Evolutionary conservation across 1,140 invertebrate genomes (phyloP), one percentile per base, ranked within the genome.

Genomic region (Planococcus citri): DNA sequence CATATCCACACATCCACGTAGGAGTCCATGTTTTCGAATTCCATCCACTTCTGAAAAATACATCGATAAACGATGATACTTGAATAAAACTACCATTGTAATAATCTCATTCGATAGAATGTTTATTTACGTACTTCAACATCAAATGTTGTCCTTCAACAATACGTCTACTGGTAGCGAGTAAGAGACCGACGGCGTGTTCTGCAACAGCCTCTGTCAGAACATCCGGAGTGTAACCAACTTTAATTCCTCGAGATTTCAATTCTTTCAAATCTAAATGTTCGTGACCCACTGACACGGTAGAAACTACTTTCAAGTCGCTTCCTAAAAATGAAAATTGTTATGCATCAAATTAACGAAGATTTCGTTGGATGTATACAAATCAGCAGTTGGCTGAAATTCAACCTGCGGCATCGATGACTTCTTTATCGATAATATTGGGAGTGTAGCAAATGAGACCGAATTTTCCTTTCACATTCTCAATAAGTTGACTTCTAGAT

Each of bases 201-300:
- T 98, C 94, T 12, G 94, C 92, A n/a, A 90, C 92, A 1, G 94
- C 90, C 81, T 94, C 90, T 0, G 94, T 96, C 12, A 97, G 78
- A 17, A 96, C 89, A 75, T 88, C 86, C 1, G 94, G 94, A 1
- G 94, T 97, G 75, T 94, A 94, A 0, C 94, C 94, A 68, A 93
- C 82, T 74, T 80, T 82, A 71, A 93, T 88, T 24, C 83, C 82
- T 73, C 85, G 81, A 69, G 80, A 81, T 75, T 83, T 87, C 68
- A 90, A 83, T 75, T 85, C 86, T n/a, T 77, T 73, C 1, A 91
- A 73, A 78, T 91, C 86, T 41, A 94, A 83, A 76, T 92, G 90
- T 73, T 93, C 89, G 74, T 87, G 82, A 0, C 94, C 95, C n/a
- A 96, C 94, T 0, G 94, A 96, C 81, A 95, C 91, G 0, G 94